Conservation (phyloP, 2,113 vertebrate species). For the Festucalex cinctus region DNA sequence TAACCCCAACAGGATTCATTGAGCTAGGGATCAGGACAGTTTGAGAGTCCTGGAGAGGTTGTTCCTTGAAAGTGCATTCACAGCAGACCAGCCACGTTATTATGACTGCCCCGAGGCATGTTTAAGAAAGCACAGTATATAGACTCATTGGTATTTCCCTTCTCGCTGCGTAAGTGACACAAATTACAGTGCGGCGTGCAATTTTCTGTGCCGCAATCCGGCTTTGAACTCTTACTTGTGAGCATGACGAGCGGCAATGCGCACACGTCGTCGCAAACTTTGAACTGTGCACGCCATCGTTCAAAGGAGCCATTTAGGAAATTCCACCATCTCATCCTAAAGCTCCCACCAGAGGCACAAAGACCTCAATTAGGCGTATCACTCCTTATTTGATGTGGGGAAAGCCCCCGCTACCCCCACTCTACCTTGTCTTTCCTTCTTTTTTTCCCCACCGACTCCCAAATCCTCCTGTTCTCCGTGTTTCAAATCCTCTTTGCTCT, state of each 20-base stretch:
- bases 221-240: slow-evolving; percentile 61
- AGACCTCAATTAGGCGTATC: slow-evolving; percentile 73
- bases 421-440: slow-evolving; percentile 48
- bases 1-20: not conserved
- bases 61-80: slow-evolving; percentile 2
- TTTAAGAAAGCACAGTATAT: slow-evolving; percentile 5
- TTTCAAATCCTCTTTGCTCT: slow-evolving; percentile 58
- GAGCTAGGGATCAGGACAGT: not conserved
- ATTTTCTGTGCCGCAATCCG: slow-evolving; percentile 44
- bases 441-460: slow-evolving; percentile 48
- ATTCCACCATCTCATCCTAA: slow-evolving; percentile 74
- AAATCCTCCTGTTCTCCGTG: slow-evolving; percentile 54
- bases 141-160: slow-evolving; percentile 25
- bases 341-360: slow-evolving; percentile 73
- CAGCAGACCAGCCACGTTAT: not conserved
- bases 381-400: slow-evolving; percentile 77
- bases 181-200: slow-evolving; percentile 35
- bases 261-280: slow-evolving; percentile 66
- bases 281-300: slow-evolving; percentile 60
- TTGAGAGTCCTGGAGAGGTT: not conserved
- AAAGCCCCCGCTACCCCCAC: slow-evolving; percentile 66
- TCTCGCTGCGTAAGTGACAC: slow-evolving; percentile 28
- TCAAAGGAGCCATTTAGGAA: slow-evolving; percentile 75
- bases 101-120: not conserved
- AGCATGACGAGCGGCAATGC: slow-evolving; percentile 44